Base-by-base conservation (phyloP, 92 coral and sea anemone genomes). In the Phymanthus crucifer region DNA sequence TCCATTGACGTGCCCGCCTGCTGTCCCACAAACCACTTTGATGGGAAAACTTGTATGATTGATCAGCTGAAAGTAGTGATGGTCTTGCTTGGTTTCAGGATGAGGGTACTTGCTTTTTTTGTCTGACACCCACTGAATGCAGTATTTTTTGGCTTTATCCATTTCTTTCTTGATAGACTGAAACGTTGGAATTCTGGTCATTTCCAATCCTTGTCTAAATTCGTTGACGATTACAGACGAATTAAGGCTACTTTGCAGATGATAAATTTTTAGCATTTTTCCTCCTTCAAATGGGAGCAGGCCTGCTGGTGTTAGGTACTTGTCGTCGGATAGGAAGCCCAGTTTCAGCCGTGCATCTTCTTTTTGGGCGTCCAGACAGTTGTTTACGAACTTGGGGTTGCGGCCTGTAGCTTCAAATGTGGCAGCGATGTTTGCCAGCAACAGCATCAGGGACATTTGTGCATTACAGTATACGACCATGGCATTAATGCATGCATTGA, bases 61-160 rank as follows among this genome's bases (percentile, higher is more conserved):
- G 47, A 77, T 77, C 48, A 77, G 48, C 34, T 77, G 81, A 37
- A 77, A 77, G 81, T 77, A 77, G 69, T 77, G 81, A 35, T 77
- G 34, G 50, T 77, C 73, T 24, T 73, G 72, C 35, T 58, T 35
- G 47, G 45, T 77, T 37, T 77, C 72, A n/a, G 73, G 73, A 24
- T 65, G 81, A 1, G 81, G 81, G 73, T 77, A 77, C 8, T 37
- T 37, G 40, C 40, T 37, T 7, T 37, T 37, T 5, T 13, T 71
- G 73, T 77, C 17, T 12, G 23, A 1, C 69, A 77, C 69, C 1
- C 57, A 36, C 47, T 77, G 66, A 12, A 73, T 71, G 18, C 33
- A 14, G 14, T 6, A 36, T 3, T 37, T 17, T 1, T 36, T 23
- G 37, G 54, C 81, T 35, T 38, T 4, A 4, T 40, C 40, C 2